Conservation (phyloP, 2,113 vertebrate species). For the Clinocottus analis region DNA sequence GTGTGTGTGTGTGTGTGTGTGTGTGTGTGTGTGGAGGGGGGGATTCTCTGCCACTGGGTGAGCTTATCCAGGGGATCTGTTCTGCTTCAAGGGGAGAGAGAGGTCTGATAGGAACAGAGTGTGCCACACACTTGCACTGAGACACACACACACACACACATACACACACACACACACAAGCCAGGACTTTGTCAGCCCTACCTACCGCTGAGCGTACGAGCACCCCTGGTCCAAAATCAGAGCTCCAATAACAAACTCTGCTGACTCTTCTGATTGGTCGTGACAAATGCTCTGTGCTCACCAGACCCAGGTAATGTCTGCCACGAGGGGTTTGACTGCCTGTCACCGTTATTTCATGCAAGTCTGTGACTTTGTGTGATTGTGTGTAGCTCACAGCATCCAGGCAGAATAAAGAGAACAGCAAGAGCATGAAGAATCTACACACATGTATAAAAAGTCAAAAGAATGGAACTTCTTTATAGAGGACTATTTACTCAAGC, state of each 20-base stretch:
- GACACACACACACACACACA: conserved; percentile 65
- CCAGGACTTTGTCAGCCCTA: conserved; percentile 70
- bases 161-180: conserved; percentile 66
- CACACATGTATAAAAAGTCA: background rate
- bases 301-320: conserved; percentile 50
- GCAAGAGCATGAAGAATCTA: background rate
- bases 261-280: conserved; percentile 73
- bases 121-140: conserved; percentile 67
- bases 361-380: conserved; percentile 20
- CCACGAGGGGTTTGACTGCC: conserved; percentile 25
- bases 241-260: conserved; percentile 76
- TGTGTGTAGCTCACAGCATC: conserved; percentile 9
- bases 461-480: conserved; percentile 37
- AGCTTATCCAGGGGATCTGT: conserved; percentile 82
- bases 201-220: conserved; percentile 76
- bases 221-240: conserved; percentile 71
- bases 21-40: conserved; percentile 40
- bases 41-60: conserved; percentile 71
- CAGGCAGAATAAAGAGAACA: background rate
- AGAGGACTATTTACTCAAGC: conserved; percentile 47
- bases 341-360: conserved; percentile 48
- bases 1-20: conserved; percentile 51
- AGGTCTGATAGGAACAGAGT: conserved; percentile 69
- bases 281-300: conserved; percentile 65
- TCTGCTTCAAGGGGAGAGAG: conserved; percentile 74